phyloP scores from a whole-genome alignment of 2,888 invertebrate genomes.

The Dasypogon diadema region DNA sequence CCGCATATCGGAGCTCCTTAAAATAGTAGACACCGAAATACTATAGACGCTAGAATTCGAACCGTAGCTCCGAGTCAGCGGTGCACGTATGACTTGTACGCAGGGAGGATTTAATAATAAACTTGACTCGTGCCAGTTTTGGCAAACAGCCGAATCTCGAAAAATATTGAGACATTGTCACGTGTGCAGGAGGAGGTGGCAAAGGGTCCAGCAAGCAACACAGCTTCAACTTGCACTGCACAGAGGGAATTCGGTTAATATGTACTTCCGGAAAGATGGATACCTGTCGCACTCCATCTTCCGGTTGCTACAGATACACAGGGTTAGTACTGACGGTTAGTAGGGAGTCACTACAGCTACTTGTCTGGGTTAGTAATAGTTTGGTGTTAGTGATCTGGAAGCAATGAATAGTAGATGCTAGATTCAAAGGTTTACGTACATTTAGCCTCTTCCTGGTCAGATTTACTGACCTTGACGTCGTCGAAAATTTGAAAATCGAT shows the following conservation, averaged over 20 bases:
- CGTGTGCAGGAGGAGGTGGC: no score
- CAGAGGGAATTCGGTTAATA: no score
- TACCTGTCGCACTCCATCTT: no score
- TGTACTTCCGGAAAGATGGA: no score
- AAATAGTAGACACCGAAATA: constrained; percentile 16
- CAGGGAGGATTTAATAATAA: constrained; percentile 39
- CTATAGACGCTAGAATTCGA: neutral
- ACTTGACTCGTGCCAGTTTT: constrained; percentile 19
- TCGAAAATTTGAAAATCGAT: constrained; percentile 19
- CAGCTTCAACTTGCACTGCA: no score
- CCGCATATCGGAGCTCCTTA: constrained; percentile 25
- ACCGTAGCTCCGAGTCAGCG: neutral
- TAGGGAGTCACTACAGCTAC: no score
- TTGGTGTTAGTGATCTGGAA: neutral
- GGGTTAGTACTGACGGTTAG: no score
- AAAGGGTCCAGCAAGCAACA: no score
- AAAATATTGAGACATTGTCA: neutral
- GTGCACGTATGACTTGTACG: neutral
- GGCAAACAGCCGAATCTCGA: constrained; percentile 14
- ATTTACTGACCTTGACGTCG: constrained; percentile 28
- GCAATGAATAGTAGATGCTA: neutral
- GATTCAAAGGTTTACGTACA: constrained; percentile 10
- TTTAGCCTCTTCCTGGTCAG: constrained; percentile 14
- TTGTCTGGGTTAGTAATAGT: no score
- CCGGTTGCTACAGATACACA: no score